Base-by-base conservation (phyloP, 2,113 vertebrate species). In the Syngnathus floridae region DNA sequence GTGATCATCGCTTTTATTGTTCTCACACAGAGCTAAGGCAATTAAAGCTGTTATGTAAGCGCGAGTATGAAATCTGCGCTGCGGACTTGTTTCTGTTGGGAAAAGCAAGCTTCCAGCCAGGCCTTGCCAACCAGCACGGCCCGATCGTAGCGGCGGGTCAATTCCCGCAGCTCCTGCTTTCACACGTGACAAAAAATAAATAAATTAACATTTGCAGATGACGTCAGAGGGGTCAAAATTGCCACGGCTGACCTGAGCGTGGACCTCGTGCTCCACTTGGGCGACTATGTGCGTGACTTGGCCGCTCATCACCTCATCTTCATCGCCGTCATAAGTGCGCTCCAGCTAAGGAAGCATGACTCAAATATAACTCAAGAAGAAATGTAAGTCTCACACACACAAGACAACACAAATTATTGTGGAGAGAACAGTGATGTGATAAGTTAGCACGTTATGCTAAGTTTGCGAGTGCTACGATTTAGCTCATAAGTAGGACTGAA, bases 51-150 rank as follows among this genome's bases (percentile, higher is more conserved):
- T 77, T 64, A 73, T 61, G 6, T 7, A 41, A 87, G 65, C 7
- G 0, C 19, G 41, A 86, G 84, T 1, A 79, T 45, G 73, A 86
- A 90, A 7, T 7, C 66, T 1, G 59, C 55, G 0, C 72, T 65
- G 76, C 64, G 19, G 68, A 91, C 84, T 72, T 62, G 76, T 16
- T 48, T 73, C 46, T 92, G 91, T 71, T 79, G 82, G 65, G 82
- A 87, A 74, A 91, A 91, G 74, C 91, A 92, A 68, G 87, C 78
- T 64, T 92, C 88, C 31, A 92, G 78, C 91, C 91, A 92, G 54
- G 58, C 65, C 72, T 70, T 89, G 72, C 87, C 76, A 13, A 91
- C 88, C 1, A 82, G 61, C 4, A 89, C 62, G 0, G 81, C 87
- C 73, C 78, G 70, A 1, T 77, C 31, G 73, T 83, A 77, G 56